Evolutionary conservation across 2,113 vertebrate species (phyloP), one percentile per base, ranked within the genome.

Genomic region (Coryphaenoides rupestris): DNA sequence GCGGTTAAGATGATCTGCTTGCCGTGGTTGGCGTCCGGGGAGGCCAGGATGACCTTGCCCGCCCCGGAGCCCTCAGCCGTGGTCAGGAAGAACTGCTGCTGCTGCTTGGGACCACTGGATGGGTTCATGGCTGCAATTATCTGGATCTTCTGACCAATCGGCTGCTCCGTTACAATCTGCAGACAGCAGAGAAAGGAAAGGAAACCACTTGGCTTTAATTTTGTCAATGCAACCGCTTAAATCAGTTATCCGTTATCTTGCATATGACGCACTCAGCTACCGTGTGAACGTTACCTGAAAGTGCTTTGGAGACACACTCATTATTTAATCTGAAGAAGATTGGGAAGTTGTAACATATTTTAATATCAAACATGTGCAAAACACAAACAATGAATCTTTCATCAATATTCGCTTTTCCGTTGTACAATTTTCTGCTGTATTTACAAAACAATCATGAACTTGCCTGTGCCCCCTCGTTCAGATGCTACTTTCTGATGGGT

Each of bases 161-260:
- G 95, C 86, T 96, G 95, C 84, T 98, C 96, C 19, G 95, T 98
- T 82, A 99, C 95, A 88, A 99, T 98, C 96, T 98, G 76, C n/a
- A n/a, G n/a, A 54, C 79, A 88, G 69, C 47, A 50, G 50, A 19
- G 2, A n/a, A n/a, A n/a, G n/a, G n/a, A n/a, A n/a, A 55, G 58
- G 70, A 19, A 58, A 49, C 15, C 40, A 52, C 15, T 16, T 19
- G 16, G 16, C 9, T 21, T 54, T 45, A 22, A 17, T 59, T 56
- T 12, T 12, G 6, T n/a, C n/a, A n/a, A n/a, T n/a, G n/a, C n/a
- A n/a, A n/a, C n/a, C n/a, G n/a, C n/a, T n/a, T 58, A 63, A 47
- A 23, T 81, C 87, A 33, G 90, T 49, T 90, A 90, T 10, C 28
- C 1, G 33, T 40, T 40, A 40, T 40, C 33, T 40, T 40, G 33